Percentiles rank a stretch among this genome's conserved stretches.
Evolutionary conservation across 2,888 invertebrate genomes (phyloP).

Genomic region (Catotricha subobsoleta): DNA sequence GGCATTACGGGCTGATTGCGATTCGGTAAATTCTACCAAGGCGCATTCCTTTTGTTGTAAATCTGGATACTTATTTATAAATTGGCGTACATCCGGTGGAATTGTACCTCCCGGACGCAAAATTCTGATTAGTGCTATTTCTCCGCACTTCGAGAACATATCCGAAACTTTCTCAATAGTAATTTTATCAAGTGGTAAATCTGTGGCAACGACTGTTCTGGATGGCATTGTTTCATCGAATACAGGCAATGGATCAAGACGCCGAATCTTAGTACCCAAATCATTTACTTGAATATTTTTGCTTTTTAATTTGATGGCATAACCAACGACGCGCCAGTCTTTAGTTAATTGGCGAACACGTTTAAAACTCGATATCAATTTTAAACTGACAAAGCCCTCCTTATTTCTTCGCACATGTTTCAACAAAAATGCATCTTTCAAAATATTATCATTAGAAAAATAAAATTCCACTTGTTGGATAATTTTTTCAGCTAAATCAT

Average conservation of each 20-base stretch:
- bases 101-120: conserved; percentile 76
- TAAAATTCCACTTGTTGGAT: conserved; percentile 85
- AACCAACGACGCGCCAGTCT: conserved; percentile 85
- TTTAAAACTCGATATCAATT: conserved; percentile 87
- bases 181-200: conserved; percentile 67
- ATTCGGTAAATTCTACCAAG: conserved; percentile 76
- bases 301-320: conserved; percentile 58
- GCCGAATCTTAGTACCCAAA: conserved; percentile 72
- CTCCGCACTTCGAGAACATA: conserved; percentile 72
- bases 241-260: conserved; percentile 67
- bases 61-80: conserved; percentile 78
- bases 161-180: conserved; percentile 84
- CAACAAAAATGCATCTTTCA: conserved; percentile 85
- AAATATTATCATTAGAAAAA: conserved; percentile 87
- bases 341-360: conserved; percentile 85
- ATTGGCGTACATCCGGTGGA: conserved; percentile 79
- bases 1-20: conserved; percentile 69
- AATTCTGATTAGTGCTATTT: conserved; percentile 74
- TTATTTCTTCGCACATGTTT: conserved; percentile 91
- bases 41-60: conserved; percentile 74
- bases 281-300: conserved; percentile 76
- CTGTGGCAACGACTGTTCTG: conserved; percentile 73
- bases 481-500: conserved; percentile 60
- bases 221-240: conserved; percentile 88
- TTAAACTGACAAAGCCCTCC: conserved; percentile 87